Base-by-base conservation (phyloP, 2,797 vertebrate species). In the Channallabes apus region DNA sequence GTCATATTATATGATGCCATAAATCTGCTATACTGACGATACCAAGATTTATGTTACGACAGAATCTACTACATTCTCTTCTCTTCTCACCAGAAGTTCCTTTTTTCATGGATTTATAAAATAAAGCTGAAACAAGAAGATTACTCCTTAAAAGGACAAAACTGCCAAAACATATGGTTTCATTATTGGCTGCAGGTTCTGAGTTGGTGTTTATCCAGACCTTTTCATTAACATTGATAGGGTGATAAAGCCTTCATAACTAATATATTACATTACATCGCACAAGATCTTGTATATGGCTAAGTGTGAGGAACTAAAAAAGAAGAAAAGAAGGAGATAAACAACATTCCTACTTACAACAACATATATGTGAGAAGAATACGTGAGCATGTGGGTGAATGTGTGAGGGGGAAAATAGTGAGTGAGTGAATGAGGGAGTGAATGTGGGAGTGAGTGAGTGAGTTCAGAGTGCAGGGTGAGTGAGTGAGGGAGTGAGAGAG, bases 1-100 rank as follows among this genome's bases (percentile, higher is more conserved):
- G 79, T 65, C 79, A 29, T 80, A 67, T 51, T 80, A 80, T 41
- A 80, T 29, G 61, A 80, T 18, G 29, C 41, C 9, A 54, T 67
- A 67, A 54, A 67, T 80, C 61, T 51, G 41, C 18, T 67, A 54
- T 29, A 59, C 54, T 77, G 75, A 77, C 8, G 9, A 59, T 77
- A 51, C 41, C 17, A 51, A 80, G 79, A 80, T 80, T 64, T 80
- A 80, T 67, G 17, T 67, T 67, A 67, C 18, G 29, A 64, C 59
- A 46, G 14, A 27, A 41, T 64, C 24, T 64, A 80, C 62, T 65
- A 65, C 9, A 46, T 46, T 46, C 8, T 46, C 9, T 46, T 46
- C 41, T 46, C 41, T 80, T 27, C 41, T 67, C n/a, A 20, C 24
- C 35, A 51, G 2, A 15, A 22, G 9, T 67, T 80, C 41, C 24